phyloP scores from a whole-genome alignment of 2,888 invertebrate species.

The Hirtodrosophila confusa region DNA sequence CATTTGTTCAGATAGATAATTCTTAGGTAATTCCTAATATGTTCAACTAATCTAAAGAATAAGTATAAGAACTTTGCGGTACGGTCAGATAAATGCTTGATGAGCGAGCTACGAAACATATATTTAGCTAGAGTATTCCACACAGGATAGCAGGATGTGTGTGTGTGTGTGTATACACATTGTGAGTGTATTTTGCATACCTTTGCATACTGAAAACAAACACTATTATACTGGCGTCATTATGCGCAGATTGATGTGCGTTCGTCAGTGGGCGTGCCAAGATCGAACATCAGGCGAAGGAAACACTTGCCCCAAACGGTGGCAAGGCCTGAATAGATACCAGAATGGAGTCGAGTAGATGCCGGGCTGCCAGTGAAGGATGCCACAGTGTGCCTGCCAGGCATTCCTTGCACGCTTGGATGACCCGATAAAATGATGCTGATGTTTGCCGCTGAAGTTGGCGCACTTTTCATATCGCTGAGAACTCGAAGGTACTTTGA shows the following conservation, averaged over 20 bases:
- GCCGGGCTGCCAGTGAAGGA: neutral
- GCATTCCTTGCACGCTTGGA: slow-evolving; percentile 58
- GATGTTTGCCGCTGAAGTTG: slow-evolving; percentile 29
- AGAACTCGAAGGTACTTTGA: slow-evolving; percentile 40
- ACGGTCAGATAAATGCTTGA: neutral
- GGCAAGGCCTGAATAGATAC: slow-evolving; percentile 22
- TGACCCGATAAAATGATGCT: slow-evolving; percentile 66
- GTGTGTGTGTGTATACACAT: slow-evolving; percentile 30
- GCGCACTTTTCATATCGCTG: slow-evolving; percentile 27
- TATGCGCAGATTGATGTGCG: slow-evolving; percentile 74
- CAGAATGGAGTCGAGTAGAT: slow-evolving; percentile 22
- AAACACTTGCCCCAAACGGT: slow-evolving; percentile 44
- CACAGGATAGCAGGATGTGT: slow-evolving; percentile 17
- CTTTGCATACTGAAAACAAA: slow-evolving; percentile 69
- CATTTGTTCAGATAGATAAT: too few species aligned
- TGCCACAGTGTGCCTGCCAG: slow-evolving; percentile 25
- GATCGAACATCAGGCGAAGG: slow-evolving; percentile 12
- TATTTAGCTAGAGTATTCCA: slow-evolving; percentile 20
- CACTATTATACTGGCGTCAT: slow-evolving; percentile 71
- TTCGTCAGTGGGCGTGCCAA: slow-evolving; percentile 36
- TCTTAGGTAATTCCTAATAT: too few species aligned
- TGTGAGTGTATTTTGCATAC: slow-evolving; percentile 60
- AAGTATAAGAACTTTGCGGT: too few species aligned
- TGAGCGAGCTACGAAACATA: neutral
- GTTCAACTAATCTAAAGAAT: too few species aligned